Base-by-base conservation (phyloP, 2,113 vertebrate genomes). In the Corydoras maculifer region DNA sequence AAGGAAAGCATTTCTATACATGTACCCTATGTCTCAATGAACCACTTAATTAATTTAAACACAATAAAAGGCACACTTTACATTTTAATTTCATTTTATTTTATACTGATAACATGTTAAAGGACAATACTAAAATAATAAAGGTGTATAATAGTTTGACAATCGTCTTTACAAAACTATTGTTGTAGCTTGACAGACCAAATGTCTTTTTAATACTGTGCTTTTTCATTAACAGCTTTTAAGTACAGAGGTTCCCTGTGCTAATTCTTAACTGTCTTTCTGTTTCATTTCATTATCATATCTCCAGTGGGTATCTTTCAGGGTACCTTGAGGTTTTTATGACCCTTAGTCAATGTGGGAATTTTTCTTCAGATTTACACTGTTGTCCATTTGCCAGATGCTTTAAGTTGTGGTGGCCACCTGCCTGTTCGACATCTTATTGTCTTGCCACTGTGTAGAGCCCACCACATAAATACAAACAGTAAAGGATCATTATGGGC, bases 351-450 rank as follows among this genome's bases (percentile, higher is more conserved):
- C 90, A 25, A 87, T 88, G 78, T 85, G 86, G 0, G 87, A 88
- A 74, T 85, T 90, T 74, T 83, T 78, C 59, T 86, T 88, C 66
- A 90, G 84, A 77, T 88, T 88, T 54, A 86, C 86, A 2, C 85
- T 86, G 81, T 87, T 87, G 83, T 89, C 90, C 77, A 91, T 84
- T 79, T 90, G 88, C 43, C 86, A 85, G 80, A 91, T 87, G 79
- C 89, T 90, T 83, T 91, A 87, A 0, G 88, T 90, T 79, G 88
- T 91, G 77, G 90, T 90, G 78, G 89, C 89, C 79, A 91, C 90
- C 78, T 91, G 90, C 75, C 90, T 91, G 63, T 86, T 90, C 12
- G 89, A 89, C 90, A 90, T 91, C 53, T 86, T 83, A 76, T 85
- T 90, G 82, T 89, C 88, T 73, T 90, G 88, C 90, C 89, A 90